phyloP scores from a whole-genome alignment of 2,113 vertebrate species.

The Seriola quinqueradiata region DNA sequence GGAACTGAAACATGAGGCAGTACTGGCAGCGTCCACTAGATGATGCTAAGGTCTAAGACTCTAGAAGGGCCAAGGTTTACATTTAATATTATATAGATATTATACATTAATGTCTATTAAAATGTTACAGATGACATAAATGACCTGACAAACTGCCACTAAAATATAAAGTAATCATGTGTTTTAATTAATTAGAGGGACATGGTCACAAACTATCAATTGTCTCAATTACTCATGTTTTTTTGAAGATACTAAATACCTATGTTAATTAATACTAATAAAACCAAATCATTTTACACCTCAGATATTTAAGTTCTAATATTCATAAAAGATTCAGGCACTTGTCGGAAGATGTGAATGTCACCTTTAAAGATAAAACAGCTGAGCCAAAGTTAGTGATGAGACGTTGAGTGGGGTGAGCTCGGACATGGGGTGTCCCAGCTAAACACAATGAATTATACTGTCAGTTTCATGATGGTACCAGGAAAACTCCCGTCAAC shows the following conservation, averaged over 20 bases:
- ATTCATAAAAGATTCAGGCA: neutral
- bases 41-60: neutral
- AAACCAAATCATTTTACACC: neutral
- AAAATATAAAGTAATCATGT: neutral
- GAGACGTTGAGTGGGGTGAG: neutral
- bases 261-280: no score
- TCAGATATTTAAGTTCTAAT: no score
- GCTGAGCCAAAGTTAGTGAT: neutral
- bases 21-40: slow-evolving; percentile 2
- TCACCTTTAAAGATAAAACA: no score
- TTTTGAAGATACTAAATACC: no score
- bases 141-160: neutral
- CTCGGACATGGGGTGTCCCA: neutral
- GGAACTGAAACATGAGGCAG: neutral
- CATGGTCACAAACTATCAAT: neutral
- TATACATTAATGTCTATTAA: no score
- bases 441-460: no score
- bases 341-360: no score
- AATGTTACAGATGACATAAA: neutral
- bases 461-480: neutral
- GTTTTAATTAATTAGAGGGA: neutral
- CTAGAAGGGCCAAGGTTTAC: neutral
- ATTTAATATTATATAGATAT: neutral
- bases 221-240: neutral
- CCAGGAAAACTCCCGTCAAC: neutral